Evolutionary conservation across 2,888 invertebrate genomes (phyloP).

Genomic region (Reticulitermes lucifugus): DNA sequence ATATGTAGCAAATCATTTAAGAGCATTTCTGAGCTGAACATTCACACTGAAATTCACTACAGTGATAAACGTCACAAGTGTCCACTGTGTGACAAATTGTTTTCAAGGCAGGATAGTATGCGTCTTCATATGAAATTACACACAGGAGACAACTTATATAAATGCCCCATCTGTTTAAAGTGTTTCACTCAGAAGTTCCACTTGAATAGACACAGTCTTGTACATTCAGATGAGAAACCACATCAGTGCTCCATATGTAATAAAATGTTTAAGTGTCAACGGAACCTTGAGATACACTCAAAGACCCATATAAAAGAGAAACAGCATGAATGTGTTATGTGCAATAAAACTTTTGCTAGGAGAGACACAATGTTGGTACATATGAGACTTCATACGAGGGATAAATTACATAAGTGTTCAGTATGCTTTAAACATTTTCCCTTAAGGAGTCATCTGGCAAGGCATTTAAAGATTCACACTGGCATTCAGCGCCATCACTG

Average conservation of each 20-base stretch:
- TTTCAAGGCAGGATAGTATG: slow-evolving; percentile 18
- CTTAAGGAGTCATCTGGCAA: slow-evolving; percentile 13
- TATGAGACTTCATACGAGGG: slow-evolving; percentile 28
- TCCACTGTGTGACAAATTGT: slow-evolving; percentile 28
- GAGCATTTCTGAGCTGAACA: slow-evolving; percentile 25
- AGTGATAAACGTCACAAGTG: slow-evolving; percentile 33
- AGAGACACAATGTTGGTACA: slow-evolving; percentile 27
- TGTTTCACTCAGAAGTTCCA: slow-evolving; percentile 34
- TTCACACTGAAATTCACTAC: slow-evolving; percentile 30
- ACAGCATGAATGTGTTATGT: slow-evolving; percentile 32
- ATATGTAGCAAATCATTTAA: slow-evolving; percentile 30
- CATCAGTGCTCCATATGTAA: slow-evolving; percentile 11
- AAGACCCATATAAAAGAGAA: slow-evolving; percentile 23
- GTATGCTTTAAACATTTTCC: slow-evolving; percentile 26
- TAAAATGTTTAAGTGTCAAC: slow-evolving; percentile 29
- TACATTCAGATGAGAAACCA: slow-evolving; percentile 32
- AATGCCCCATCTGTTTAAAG: slow-evolving; percentile 29
- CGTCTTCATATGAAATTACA: slow-evolving; percentile 14
- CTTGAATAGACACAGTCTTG: slow-evolving; percentile 20
- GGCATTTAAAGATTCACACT: slow-evolving; percentile 30
- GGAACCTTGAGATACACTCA: slow-evolving; percentile 19
- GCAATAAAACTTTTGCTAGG: slow-evolving; percentile 30
- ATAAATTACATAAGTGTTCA: slow-evolving; percentile 22
- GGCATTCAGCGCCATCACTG: slow-evolving; percentile 32
- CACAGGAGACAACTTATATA: slow-evolving; percentile 22